phyloP scores from a whole-genome alignment of 1,140 invertebrate species.

The Helicoverpa armigera region DNA sequence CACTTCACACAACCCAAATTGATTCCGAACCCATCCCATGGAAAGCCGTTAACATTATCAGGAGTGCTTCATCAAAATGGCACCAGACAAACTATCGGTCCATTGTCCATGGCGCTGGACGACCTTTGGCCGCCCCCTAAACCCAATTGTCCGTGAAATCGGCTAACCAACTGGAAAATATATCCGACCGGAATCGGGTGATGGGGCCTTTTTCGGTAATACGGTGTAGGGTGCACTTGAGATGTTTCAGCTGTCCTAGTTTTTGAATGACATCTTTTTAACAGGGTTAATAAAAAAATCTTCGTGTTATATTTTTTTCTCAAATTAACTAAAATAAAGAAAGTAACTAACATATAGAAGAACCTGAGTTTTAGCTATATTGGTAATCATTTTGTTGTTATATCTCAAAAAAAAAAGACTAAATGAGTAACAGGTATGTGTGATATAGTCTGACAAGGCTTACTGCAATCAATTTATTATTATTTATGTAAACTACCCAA shows the following conservation, averaged over 20 bases:
- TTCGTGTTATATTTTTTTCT: not conserved
- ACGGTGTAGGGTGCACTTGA: constrained; percentile 46
- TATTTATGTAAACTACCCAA: no score
- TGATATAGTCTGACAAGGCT: no score
- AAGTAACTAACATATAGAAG: not conserved
- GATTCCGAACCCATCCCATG: constrained; percentile 42
- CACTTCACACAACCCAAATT: not conserved
- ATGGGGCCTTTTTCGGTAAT: constrained; percentile 72
- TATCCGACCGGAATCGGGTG: constrained; percentile 72
- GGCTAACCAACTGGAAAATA: constrained; percentile 83
- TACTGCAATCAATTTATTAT: no score
- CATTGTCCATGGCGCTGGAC: constrained; percentile 74
- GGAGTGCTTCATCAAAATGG: constrained; percentile 77
- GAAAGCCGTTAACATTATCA: constrained; percentile 77
- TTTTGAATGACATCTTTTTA: not conserved
- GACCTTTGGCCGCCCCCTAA: constrained; percentile 77
- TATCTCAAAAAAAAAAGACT: no score
- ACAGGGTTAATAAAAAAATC: not conserved
- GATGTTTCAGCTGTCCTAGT: not conserved
- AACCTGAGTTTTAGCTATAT: not conserved
- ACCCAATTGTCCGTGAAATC: constrained; percentile 83
- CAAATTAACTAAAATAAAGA: not conserved
- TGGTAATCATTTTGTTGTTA: not conserved
- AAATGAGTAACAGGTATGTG: no score
- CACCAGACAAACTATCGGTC: constrained; percentile 78